Evolutionary conservation across 2,888 invertebrate species (phyloP).

Genomic region (Lithophane semibrunnea): DNA sequence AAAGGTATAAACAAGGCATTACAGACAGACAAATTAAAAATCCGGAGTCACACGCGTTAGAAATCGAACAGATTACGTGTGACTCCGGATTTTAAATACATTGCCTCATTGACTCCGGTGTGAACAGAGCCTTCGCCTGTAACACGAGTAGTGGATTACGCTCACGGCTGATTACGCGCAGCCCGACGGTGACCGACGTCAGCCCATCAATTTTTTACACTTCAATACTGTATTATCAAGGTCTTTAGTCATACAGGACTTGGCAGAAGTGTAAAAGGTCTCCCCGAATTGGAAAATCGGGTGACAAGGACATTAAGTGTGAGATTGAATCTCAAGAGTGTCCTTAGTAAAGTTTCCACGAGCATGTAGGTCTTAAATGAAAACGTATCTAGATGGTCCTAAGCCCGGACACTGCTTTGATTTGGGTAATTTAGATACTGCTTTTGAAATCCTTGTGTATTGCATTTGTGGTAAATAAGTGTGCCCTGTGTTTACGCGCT

Average conservation of each 20-base stretch:
- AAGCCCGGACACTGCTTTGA: too few relatives aligned
- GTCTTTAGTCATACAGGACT: background rate
- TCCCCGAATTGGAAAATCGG: background rate
- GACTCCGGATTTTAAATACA: constrained; percentile 9
- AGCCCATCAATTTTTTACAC: constrained; percentile 50
- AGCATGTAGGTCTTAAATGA: too few relatives aligned
- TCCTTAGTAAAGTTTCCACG: too few relatives aligned
- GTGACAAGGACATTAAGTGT: background rate
- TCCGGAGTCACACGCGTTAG: too few relatives aligned
- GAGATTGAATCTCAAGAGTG: background rate
- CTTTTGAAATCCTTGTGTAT: too few relatives aligned
- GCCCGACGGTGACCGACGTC: constrained; percentile 48
- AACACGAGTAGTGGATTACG: constrained; percentile 69
- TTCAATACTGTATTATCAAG: constrained; percentile 45
- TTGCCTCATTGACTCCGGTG: constrained; percentile 12
- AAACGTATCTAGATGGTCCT: too few relatives aligned
- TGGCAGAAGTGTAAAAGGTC: constrained; percentile 2
- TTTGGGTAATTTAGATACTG: too few relatives aligned
- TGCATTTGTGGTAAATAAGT: too few relatives aligned
- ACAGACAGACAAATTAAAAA: too few relatives aligned
- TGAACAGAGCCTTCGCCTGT: constrained; percentile 51
- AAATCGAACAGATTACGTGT: too few relatives aligned
- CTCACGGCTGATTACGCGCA: constrained; percentile 65
- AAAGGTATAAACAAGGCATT: too few relatives aligned
- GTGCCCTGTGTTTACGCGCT: too few relatives aligned